Percentiles rank a stretch among this genome's conserved stretches.
phyloP scores from a whole-genome alignment of 2,888 invertebrate genomes.

The Autographa pulchrina region DNA sequence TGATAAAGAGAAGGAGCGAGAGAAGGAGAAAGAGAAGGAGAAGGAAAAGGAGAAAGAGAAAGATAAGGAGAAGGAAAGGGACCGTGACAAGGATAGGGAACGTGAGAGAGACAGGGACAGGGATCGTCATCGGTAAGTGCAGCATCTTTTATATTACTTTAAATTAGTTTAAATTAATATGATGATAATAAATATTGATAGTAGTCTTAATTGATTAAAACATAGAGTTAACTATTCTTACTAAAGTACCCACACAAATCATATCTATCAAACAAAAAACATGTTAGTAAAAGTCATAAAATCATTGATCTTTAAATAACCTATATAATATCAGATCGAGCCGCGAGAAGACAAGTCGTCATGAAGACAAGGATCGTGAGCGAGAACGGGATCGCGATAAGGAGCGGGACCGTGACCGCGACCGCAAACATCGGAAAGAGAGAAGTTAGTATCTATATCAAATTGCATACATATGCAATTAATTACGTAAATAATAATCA shows the following conservation, averaged over 20 bases:
- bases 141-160: not conserved
- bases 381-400: constrained; percentile 71
- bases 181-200: no score
- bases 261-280: no score
- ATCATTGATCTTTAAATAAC: not conserved
- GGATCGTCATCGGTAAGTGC: constrained; percentile 52
- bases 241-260: no score
- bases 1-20: constrained; percentile 40
- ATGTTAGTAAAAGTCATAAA: no score
- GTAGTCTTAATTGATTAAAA: no score
- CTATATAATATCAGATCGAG: constrained; percentile 60
- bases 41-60: constrained; percentile 47
- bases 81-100: constrained; percentile 40
- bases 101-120: constrained; percentile 58
- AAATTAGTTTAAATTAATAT: no score
- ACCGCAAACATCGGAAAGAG: constrained; percentile 83
- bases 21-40: constrained; percentile 51
- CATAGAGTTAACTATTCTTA: no score
- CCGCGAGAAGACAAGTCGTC: constrained; percentile 67
- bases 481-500: not conserved
- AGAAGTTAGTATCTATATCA: constrained; percentile 71
- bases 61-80: constrained; percentile 35
- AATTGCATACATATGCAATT: not conserved
- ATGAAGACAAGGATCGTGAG: constrained; percentile 68
- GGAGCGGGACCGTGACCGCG: constrained; percentile 77